These are phyloP conservation scores for Boloria euphrosyne DNA, from an alignment of 2,888 invertebrate species.

Conservation along the genomic window DNA sequence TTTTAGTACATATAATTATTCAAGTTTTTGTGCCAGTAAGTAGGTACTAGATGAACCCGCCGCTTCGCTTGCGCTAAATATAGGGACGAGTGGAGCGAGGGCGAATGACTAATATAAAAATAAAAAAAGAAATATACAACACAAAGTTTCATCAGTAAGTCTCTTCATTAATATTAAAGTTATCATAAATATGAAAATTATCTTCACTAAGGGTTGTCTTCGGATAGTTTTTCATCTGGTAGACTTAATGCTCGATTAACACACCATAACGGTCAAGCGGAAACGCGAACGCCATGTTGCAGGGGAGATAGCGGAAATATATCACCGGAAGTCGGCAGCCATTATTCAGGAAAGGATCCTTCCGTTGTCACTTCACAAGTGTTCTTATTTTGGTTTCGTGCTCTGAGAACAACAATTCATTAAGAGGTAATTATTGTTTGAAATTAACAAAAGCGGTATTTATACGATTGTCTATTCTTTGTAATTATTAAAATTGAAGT, in stretches of 20 bases:
- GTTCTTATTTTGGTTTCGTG: constrained; percentile 59
- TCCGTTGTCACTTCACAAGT: constrained; percentile 73
- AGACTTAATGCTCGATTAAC: constrained; percentile 79
- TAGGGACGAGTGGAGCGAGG: too few species aligned
- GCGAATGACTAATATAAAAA: too few species aligned
- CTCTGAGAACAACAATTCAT: constrained; percentile 29
- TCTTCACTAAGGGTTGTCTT: constrained; percentile 48
- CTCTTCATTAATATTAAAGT: constrained; percentile 10
- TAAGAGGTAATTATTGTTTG: not conserved
- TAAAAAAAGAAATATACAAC: not conserved
- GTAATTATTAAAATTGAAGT: too few species aligned
- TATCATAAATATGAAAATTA: constrained; percentile 50
- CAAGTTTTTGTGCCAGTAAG: too few species aligned
- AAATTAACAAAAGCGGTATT: not conserved
- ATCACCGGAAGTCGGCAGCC: constrained; percentile 75
- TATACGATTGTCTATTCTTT: too few species aligned
- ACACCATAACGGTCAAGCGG: constrained; percentile 79
- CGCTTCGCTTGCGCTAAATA: too few species aligned
- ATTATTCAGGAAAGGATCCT: constrained; percentile 77
- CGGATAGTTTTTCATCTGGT: constrained; percentile 74
- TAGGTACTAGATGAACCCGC: too few species aligned
- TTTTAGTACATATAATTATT: too few species aligned
- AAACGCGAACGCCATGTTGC: constrained; percentile 73
- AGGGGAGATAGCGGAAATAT: constrained; percentile 80
- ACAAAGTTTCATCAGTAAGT: not conserved